These are phyloP conservation scores for Hoplodrina blanda DNA, from an alignment of 2,888 invertebrate genomes.

Conservation along the genomic window DNA sequence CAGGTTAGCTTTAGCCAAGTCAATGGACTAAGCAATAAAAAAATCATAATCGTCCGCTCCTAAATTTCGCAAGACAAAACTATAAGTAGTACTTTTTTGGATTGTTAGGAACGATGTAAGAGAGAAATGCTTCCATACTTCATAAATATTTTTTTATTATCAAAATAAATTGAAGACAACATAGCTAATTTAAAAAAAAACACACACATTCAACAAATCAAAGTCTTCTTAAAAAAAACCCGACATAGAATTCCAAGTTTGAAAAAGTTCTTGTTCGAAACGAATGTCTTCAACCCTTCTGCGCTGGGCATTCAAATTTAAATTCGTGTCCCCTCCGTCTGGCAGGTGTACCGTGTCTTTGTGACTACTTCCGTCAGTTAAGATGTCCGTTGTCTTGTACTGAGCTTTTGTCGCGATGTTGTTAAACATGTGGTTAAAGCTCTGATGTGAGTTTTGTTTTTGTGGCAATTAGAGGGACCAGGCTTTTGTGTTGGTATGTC, in stretches of 20 bases:
- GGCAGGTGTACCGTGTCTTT: slow-evolving; percentile 83
- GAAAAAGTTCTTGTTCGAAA: slow-evolving; percentile 65
- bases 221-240: slow-evolving; percentile 44
- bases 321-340: slow-evolving; percentile 79
- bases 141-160: no score
- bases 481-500: slow-evolving; percentile 27
- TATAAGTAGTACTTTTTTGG: no score
- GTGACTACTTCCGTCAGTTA: slow-evolving; percentile 82
- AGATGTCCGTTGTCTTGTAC: slow-evolving; percentile 70
- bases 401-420: slow-evolving; percentile 65
- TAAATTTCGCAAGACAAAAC: no score
- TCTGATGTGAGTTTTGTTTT: slow-evolving; percentile 54
- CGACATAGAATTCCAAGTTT: slow-evolving; percentile 51
- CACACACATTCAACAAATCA: slow-evolving; percentile 16
- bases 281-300: slow-evolving; percentile 83
- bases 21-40: not conserved
- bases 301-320: slow-evolving; percentile 83
- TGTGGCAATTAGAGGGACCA: slow-evolving; percentile 45
- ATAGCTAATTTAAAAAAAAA: slow-evolving; percentile 14
- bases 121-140: no score
- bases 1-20: not conserved
- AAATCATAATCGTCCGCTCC: no score
- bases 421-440: slow-evolving; percentile 59
- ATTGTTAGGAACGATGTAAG: no score
- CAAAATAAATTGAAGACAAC: not conserved